Conservation (phyloP, 2,113 vertebrate species). For the Todiramphus saurophagus region DNA sequence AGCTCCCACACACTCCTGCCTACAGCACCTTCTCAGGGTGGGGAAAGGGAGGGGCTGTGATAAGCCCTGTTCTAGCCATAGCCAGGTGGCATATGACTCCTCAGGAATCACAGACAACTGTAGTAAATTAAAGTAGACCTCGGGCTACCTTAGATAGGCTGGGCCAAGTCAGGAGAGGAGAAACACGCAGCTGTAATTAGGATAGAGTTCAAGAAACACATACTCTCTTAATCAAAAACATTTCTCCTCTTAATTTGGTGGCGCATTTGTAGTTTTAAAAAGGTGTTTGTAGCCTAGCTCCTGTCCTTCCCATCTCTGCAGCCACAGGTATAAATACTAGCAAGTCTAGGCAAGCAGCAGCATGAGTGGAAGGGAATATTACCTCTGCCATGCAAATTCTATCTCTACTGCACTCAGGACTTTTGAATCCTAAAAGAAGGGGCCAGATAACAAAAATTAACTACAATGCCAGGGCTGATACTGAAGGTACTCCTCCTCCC, state of each 20-base stretch:
- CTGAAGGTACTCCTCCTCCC: neutral
- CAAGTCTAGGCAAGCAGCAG: neutral
- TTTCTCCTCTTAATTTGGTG: neutral
- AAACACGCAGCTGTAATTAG: neutral
- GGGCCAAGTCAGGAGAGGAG: neutral
- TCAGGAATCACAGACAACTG: neutral
- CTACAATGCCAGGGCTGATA: neutral
- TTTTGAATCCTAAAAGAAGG: neutral
- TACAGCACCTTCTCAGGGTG: neutral
- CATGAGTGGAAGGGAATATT: neutral
- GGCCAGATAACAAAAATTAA: neutral
- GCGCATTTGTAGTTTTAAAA: neutral
- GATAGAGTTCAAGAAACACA: neutral
- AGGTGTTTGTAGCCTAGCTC: neutral
- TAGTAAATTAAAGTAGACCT: neutral
- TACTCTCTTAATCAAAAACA: neutral
- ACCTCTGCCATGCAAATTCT: neutral
- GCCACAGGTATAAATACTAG: neutral
- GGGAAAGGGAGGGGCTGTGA: neutral
- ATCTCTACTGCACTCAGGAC: neutral
- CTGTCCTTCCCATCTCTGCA: neutral
- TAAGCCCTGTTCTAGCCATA: neutral
- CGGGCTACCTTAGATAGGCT: neutral
- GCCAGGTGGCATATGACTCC: neutral
- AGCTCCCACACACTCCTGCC: neutral